Base-by-base conservation (phyloP, 2,888 invertebrate genomes). In the Lochmaea crataegi region DNA sequence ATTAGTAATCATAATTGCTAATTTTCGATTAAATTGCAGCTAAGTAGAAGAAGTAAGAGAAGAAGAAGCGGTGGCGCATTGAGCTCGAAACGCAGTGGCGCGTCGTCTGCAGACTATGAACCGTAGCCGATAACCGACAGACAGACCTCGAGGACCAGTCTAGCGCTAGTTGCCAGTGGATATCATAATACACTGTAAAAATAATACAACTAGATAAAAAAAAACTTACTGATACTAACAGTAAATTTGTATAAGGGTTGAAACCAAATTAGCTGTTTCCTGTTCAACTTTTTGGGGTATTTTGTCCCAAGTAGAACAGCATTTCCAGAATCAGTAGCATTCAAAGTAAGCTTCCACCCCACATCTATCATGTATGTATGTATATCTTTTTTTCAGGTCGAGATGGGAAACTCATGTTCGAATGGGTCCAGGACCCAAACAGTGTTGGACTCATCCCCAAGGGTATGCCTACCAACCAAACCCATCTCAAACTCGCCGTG, bases 1-100 rank as follows among this genome's bases (percentile, higher is more conserved):
- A 69, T 63, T 63, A 63, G 16, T 63, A 63, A 69, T 69, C 63
- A 69, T 69, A 69, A 69, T 69, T 69, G 69, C 69, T 69, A 69
- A 69, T 69, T 69, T 53, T 69, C 22, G 53, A 63, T 69, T 38
- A 69, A 63, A 69, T 53, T 69, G 63, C 63, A 63, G 41, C 51
- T 69, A 69, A 69, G 61, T 69, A 53, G 45, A 51, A 69, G 32
- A 45, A 68, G 48, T 12, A 53, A 16, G 32, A 63, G 61, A 63
- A 63, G 58, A 60, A 32, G 58, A 60, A 11, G 18, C 61, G 42
- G 61, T 63, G 61, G 61, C 61, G 61, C 61, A 42, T 63, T 18
- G 38, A 60, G 60, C 60, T 60, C 60, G 60, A 53, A 69, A 60
- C 63, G 69, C 69, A 69, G 63, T 63, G 63, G 56, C 69, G 69